phyloP scores from a whole-genome alignment of 2,113 vertebrate genomes.

The Corythaixoides concolor region DNA sequence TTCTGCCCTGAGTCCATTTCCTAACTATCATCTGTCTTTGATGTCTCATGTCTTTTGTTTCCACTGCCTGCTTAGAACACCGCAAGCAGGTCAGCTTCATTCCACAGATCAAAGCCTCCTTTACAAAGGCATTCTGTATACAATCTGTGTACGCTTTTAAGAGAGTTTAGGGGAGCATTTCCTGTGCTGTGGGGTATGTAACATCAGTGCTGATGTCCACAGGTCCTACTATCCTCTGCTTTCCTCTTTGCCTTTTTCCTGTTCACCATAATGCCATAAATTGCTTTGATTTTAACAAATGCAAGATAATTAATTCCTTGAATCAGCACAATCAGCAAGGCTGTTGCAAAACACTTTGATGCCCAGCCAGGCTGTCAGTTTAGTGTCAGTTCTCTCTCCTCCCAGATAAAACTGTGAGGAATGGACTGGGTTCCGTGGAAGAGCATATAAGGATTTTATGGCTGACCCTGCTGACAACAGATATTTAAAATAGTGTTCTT shows the following conservation, averaged over 20 bases:
- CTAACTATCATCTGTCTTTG: not conserved
- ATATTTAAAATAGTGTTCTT: not conserved
- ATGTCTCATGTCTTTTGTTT: not conserved
- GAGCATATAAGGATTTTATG: not conserved
- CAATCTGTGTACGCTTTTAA: not conserved
- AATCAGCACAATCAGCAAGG: not conserved
- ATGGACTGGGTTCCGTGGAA: not conserved
- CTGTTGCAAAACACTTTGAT: constrained; percentile 18
- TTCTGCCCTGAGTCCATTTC: not conserved
- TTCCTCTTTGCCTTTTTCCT: not conserved
- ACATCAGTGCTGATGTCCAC: not conserved
- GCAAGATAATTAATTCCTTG: constrained; percentile 19
- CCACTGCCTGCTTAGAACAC: not conserved
- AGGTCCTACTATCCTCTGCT: not conserved
- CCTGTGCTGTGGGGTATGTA: not conserved
- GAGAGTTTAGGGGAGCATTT: not conserved
- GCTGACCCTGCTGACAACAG: not conserved
- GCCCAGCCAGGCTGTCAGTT: not conserved
- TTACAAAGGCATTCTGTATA: not conserved
- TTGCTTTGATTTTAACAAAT: constrained; percentile 36
- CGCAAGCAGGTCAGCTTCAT: not conserved
- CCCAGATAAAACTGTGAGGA: not conserved
- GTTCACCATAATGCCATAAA: not conserved
- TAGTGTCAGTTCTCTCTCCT: not conserved
- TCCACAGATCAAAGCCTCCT: not conserved